phyloP scores from a whole-genome alignment of 2,797 vertebrate genomes.

The Chelonia mydas region DNA sequence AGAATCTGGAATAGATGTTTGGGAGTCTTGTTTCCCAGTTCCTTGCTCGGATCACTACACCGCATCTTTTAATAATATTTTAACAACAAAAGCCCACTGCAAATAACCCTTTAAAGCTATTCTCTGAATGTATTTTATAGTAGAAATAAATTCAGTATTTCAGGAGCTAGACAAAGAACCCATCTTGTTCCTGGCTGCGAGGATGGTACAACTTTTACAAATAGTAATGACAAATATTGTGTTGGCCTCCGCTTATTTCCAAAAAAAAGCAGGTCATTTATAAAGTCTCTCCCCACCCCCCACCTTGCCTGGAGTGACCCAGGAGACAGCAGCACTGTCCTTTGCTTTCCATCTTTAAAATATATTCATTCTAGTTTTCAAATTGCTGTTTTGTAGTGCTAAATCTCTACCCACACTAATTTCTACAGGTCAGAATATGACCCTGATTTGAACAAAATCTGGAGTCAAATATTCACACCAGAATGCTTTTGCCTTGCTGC shows the following conservation, averaged over 20 bases:
- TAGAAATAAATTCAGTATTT: conserved; percentile 66
- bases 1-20: conserved; percentile 27
- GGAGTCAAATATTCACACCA: conserved; percentile 92
- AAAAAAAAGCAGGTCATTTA: conserved; percentile 49
- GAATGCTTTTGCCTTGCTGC: conserved; percentile 87
- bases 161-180: conserved; percentile 63
- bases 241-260: conserved; percentile 47
- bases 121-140: conserved; percentile 61
- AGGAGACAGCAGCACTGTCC: conserved; percentile 64
- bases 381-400: conserved; percentile 78
- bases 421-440: conserved; percentile 91
- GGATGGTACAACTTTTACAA: conserved; percentile 40
- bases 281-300: conserved; percentile 39
- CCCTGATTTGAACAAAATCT: conserved; percentile 90
- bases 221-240: conserved; percentile 42
- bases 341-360: conserved; percentile 80
- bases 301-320: conserved; percentile 51
- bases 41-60: not conserved
- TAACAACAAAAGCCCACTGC: not conserved
- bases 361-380: conserved; percentile 91
- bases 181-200: not conserved
- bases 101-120: conserved; percentile 42
- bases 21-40: conserved; percentile 36
- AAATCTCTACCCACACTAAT: conserved; percentile 92
- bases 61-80: conserved; percentile 31